Evolutionary conservation across 2,888 invertebrate genomes (phyloP).

Genomic region (Strigamia transsilvanica): DNA sequence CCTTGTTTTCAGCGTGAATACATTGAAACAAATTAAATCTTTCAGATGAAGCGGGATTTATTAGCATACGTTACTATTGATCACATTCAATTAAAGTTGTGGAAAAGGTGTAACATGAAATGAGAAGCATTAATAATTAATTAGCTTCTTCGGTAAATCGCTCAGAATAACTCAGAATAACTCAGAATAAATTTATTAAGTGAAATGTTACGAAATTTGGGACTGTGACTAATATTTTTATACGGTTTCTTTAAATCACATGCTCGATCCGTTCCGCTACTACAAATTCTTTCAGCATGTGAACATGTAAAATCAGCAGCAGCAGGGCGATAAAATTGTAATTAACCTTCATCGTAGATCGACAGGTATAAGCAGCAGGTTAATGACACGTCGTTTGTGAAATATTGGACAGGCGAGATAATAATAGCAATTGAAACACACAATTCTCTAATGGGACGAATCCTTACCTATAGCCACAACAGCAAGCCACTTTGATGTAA

Average conservation of each 20-base stretch:
- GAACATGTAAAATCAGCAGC: slow-evolving; percentile 26
- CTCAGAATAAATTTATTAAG: no score
- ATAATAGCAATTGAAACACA: slow-evolving; percentile 11
- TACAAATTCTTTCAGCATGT: background rate
- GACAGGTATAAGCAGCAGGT: slow-evolving; percentile 30
- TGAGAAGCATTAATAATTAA: background rate
- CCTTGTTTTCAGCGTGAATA: background rate
- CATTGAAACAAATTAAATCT: slow-evolving; percentile 7
- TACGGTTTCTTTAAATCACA: background rate
- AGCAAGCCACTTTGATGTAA: slow-evolving; percentile 21
- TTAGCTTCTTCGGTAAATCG: background rate
- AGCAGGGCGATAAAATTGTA: slow-evolving; percentile 26
- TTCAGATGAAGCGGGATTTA: slow-evolving; percentile 8
- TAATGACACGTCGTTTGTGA: slow-evolving; percentile 7
- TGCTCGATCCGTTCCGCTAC: background rate
- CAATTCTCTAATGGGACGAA: slow-evolving; percentile 4
- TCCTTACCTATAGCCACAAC: slow-evolving; percentile 21
- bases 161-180: background rate
- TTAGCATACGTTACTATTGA: slow-evolving; percentile 20
- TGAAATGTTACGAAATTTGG: no score
- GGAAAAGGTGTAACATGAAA: background rate
- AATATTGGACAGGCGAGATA: background rate
- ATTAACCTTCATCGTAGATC: slow-evolving; percentile 18
- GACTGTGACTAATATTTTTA: background rate
- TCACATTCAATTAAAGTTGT: background rate